A percentile compares a stretch with the other conserved stretches of the same genome.
phyloP scores from a whole-genome alignment of 2,113 vertebrate species.

The Erythrolamprus reginae region DNA sequence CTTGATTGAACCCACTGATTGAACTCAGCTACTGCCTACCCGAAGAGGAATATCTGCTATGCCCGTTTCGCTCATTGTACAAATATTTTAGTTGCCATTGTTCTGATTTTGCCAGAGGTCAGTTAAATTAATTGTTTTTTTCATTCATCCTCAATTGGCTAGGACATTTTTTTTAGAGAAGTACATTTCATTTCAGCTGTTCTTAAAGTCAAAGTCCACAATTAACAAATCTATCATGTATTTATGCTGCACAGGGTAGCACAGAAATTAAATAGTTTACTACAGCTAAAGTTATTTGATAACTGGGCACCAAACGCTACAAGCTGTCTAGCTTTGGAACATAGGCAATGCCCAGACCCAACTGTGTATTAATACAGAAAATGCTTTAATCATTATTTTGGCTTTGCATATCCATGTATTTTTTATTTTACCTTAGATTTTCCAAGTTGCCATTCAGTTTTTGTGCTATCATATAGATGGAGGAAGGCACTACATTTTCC shows the following conservation, averaged over 20 bases:
- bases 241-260: not conserved
- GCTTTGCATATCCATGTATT: not conserved
- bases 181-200: not conserved
- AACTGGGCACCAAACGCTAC: not conserved
- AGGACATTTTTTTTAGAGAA: not conserved
- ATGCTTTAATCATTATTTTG: not conserved
- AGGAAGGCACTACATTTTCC: slow-evolving; percentile 80
- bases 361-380: not conserved
- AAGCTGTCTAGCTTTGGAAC: not conserved
- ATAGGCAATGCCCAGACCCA: slow-evolving; percentile 2
- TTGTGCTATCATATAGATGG: slow-evolving; percentile 76
- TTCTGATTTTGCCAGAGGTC: not conserved
- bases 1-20: not conserved
- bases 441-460: slow-evolving; percentile 88
- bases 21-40: not conserved
- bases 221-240: not conserved
- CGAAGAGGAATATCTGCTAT: not conserved
- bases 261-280: not conserved
- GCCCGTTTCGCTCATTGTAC: not conserved
- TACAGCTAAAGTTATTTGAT: not conserved
- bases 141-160: not conserved
- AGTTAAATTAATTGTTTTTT: not conserved
- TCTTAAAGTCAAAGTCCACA: not conserved
- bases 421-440: slow-evolving; percentile 83
- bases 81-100: not conserved